phyloP scores from a whole-genome alignment of 2,888 invertebrate species.

The Cosmia pyralina region DNA sequence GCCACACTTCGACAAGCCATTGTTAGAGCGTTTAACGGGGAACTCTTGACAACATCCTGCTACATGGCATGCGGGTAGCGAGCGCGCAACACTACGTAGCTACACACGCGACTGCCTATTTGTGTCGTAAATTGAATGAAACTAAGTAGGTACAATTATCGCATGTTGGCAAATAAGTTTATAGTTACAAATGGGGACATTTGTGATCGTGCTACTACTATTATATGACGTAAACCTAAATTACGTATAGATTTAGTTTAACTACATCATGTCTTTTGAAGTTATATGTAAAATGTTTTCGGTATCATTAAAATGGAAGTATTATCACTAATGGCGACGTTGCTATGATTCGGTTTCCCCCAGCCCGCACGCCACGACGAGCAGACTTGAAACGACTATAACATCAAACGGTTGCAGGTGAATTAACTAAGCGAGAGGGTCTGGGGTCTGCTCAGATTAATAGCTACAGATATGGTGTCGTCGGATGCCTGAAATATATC shows the following conservation, averaged over 20 bases:
- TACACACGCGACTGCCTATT: constrained; percentile 51
- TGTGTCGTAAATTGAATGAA: constrained; percentile 48
- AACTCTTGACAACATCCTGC: constrained; percentile 62
- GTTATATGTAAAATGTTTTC: constrained; percentile 7
- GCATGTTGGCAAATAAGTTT: constrained; percentile 29
- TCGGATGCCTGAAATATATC: constrained; percentile 71
- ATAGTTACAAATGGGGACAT: constrained; percentile 13
- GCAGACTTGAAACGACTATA: constrained; percentile 77
- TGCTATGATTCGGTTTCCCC: constrained; percentile 64
- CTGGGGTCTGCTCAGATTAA: constrained; percentile 79
- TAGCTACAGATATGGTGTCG: constrained; percentile 76
- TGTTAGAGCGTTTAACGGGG: constrained; percentile 62
- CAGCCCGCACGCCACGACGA: constrained; percentile 67
- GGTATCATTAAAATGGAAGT: constrained; percentile 63
- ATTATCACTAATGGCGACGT: constrained; percentile 73
- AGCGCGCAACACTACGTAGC: constrained; percentile 43
- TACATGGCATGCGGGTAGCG: constrained; percentile 60
- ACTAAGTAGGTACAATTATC: constrained; percentile 33
- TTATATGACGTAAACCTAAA: not conserved
- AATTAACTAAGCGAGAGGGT: constrained; percentile 78
- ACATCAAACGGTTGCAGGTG: constrained; percentile 80
- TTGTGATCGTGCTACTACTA: constrained; percentile 9
- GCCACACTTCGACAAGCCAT: constrained; percentile 64
- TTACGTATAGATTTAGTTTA: not conserved
- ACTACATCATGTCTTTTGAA: not conserved